Evolutionary conservation across 2,888 invertebrate species (phyloP), one percentile per base, ranked within the genome.

Genomic region (Pammene aurita): DNA sequence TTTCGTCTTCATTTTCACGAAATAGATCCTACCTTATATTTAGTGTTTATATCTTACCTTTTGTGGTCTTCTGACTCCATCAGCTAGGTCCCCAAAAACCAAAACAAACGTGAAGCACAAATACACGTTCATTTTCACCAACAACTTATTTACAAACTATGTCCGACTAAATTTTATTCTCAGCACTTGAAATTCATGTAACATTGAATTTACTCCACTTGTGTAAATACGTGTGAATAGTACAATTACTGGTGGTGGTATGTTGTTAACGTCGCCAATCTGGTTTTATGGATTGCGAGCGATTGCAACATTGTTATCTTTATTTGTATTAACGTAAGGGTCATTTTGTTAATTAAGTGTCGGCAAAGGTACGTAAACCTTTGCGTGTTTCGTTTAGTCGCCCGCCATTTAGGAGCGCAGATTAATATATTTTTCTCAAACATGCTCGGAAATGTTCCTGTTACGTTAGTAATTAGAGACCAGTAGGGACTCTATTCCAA

Each of bases 41-140:
- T 26, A 6, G 7, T 44, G 14, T 1, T 46, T 46, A n/a, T n/a
- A 14, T 42, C 62, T 71, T 70, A 82, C 85, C 82, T 82, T 80
- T 67, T 75, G 68, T 7, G 78, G 72, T 4, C 61, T 65, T 66
- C 75, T 72, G 64, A 73, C 70, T 44, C 66, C 66, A n/a, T 48
- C 70, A 11, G 67, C 66, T n/a, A 70, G 67, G 44, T 73, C 75
- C 34, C 72, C 57, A 46, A 73, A 69, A 50, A 80, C 72, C 67
- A 72, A 14, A 38, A 77, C 41, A 14, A 82, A 64, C 50, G 80
- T 52, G n/a, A 83, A 38, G 26, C 79, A 68, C 42, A 77, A 70
- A 62, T 71, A 7, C 35, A 10, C n/a, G 35, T 35, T 54, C 44
- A 60, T 52, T 44, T 50, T 41, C 57, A 35, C 61, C 4, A 14